Evolutionary conservation across 2,797 vertebrate genomes (phyloP), one percentile per base, ranked within the genome.

Genomic region (Huso huso): DNA sequence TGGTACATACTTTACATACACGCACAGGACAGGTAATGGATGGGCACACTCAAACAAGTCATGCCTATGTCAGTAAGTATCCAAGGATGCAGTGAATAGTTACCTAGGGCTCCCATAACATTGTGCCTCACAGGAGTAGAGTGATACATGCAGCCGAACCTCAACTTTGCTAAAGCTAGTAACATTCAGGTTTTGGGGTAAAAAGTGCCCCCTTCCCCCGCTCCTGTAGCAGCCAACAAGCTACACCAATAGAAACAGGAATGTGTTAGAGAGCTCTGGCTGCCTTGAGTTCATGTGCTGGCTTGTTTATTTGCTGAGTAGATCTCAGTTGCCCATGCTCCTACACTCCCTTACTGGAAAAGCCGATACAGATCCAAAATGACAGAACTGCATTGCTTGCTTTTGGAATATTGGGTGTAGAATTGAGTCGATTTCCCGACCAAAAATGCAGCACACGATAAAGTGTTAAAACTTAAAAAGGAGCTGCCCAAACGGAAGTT

Each of bases 181-280:
- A 71, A 78, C 71, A 81, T 76, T 81, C 79, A 58, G 13, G 18
- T 48, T 49, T n/a, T 57, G 58, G 63, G 49, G 61, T 49, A 23
- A 48, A 61, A 13, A 62, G 80, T 85, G 81, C 77, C 78, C 80
- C 76, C 82, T 77, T 76, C 74, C 65, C 77, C 76, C 82, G 75
- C 82, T 63, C 76, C 71, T 76, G 79, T 70, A 23, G 72, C 79
- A 81, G 78, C 75, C 80, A 82, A 85, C 78, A 84, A 82, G 79
- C 75, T 83, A 76, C 84, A 84, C 84, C 81, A 73, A 78, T 81
- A 82, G 78, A 86, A 89, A 89, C 78, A 87, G 84, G 88, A 80
- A 84, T 75, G 84, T 83, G 84, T 88, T 84, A 86, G 84, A 76
- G 68, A 75, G 53, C 72, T 75, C 78, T 63, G 49, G 72, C 79